Base-by-base conservation (phyloP, 2,888 invertebrate species). In the Xylocampa areola region DNA sequence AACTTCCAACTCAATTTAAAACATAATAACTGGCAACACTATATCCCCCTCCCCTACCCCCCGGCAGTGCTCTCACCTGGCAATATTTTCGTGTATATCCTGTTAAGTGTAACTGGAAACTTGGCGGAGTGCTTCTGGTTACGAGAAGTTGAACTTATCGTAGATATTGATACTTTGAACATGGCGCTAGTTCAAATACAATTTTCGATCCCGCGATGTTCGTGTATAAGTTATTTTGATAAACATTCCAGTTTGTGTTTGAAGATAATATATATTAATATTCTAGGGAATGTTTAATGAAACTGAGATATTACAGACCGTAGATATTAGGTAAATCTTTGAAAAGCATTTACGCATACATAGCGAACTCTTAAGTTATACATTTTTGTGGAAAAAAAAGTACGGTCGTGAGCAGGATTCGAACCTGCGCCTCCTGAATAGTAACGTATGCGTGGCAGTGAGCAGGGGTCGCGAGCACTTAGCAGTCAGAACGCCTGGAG, bases 91-190 rank as follows among this genome's bases (percentile, higher is more conserved):
- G 37, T 35, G 21, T 63, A 63, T 57, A 37, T 44, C 29, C 37
- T 43, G 29, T 40, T 23, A 45, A 50, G 63, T 49, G 68, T 62
- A 54, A 64, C 68, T 45, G 8, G 39, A 25, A 66, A 64, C 45
- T 65, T 53, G 4, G 11, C 16, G 14, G 16, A 68, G 43, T 50
- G 55, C 17, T 35, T 44, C 47, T 35, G n/a, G 16, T 29, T 6
- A 14, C 25, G 27, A 2, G 25, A 41, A 61, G 19, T 49, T 45
- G 27, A 27, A 19, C 25, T 30, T 54, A 62, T 36, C 47, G 33
- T 4, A 49, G 33, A 49, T 36, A 53, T 25, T 30, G 52, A 67
- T 44, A 60, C 17, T 25, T 6, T 3, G 3, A n/a, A 10, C 27
- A 8, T 25, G 11, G 21, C 14, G 27, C 17, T 52, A 21, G 41